These are phyloP conservation scores for Proisotoma minuta DNA, from an alignment of 2,888 invertebrate genomes.

Conservation along the genomic window DNA sequence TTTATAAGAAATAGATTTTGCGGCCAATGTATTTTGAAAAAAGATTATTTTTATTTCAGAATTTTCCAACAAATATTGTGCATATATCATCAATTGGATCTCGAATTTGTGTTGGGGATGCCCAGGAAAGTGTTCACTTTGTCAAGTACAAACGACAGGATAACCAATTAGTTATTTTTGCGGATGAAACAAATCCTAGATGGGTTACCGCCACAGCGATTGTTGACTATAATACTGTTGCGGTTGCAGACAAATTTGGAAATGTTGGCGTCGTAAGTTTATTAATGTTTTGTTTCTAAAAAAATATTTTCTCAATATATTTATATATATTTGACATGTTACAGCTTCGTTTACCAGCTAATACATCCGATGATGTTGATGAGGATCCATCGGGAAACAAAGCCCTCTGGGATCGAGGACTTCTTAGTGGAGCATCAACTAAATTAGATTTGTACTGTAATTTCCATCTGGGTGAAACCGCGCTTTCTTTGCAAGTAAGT, in stretches of 20 bases:
- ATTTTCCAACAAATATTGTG: conserved; percentile 91
- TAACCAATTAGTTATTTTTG: conserved; percentile 96
- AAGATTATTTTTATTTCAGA: conserved; percentile 55
- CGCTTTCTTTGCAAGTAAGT: conserved; percentile 76
- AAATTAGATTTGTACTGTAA: conserved; percentile 89
- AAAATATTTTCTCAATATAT: background rate
- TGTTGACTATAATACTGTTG: conserved; percentile 93
- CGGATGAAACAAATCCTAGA: conserved; percentile 94
- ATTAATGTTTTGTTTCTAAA: background rate
- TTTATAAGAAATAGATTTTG: background rate
- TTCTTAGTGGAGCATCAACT: conserved; percentile 94
- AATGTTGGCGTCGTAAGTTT: conserved; percentile 77
- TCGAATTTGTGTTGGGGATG: conserved; percentile 89
- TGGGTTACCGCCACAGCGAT: conserved; percentile 91
- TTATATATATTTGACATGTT: conserved; percentile 15
- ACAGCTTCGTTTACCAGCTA: conserved; percentile 72
- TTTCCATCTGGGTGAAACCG: conserved; percentile 93
- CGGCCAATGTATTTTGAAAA: background rate
- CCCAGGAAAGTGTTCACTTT: conserved; percentile 95
- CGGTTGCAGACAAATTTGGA: conserved; percentile 96
- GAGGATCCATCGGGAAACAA: conserved; percentile 99
- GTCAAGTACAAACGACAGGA: conserved; percentile 90
- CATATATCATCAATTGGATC: conserved; percentile 91
- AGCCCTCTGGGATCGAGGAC: conserved; percentile 83
- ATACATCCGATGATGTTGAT: conserved; percentile 94